phyloP scores from a whole-genome alignment of 2,113 vertebrate genomes.

The Herpetotheres cachinnans region DNA sequence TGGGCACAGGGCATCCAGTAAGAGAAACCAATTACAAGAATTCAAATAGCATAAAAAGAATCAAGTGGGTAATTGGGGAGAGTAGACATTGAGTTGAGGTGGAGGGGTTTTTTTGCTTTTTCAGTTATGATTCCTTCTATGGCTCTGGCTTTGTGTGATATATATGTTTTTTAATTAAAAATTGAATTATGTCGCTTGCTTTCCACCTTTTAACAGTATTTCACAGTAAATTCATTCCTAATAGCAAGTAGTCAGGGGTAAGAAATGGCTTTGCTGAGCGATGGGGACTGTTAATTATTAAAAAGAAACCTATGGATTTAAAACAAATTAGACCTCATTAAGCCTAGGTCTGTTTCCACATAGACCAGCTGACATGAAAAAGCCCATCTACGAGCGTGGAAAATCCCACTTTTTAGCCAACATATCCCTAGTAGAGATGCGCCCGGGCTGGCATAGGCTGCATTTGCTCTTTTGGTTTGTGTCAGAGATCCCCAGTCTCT shows the following conservation, averaged over 20 bases:
- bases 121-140: not conserved
- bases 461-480: not conserved
- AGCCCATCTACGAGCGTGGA: not conserved
- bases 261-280: constrained; percentile 45
- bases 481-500: not conserved
- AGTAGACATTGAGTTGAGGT: not conserved
- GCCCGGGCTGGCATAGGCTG: not conserved
- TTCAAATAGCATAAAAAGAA: constrained; percentile 14
- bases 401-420: not conserved
- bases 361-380: not conserved
- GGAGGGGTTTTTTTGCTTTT: not conserved
- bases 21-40: constrained; percentile 18
- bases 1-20: not conserved
- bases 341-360: not conserved
- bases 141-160: constrained; percentile 20
- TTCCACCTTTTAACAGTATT: constrained; percentile 57
- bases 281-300: constrained; percentile 56
- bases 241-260: constrained; percentile 43
- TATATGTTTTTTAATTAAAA: constrained; percentile 59
- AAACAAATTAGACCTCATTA: constrained; percentile 63
- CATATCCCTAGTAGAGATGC: fast-evolving
- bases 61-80: not conserved
- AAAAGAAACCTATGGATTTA: constrained; percentile 57
- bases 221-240: constrained; percentile 57
- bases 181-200: constrained; percentile 50